Conservation (phyloP, 2,113 vertebrate genomes). For the Corythaixoides concolor region DNA sequence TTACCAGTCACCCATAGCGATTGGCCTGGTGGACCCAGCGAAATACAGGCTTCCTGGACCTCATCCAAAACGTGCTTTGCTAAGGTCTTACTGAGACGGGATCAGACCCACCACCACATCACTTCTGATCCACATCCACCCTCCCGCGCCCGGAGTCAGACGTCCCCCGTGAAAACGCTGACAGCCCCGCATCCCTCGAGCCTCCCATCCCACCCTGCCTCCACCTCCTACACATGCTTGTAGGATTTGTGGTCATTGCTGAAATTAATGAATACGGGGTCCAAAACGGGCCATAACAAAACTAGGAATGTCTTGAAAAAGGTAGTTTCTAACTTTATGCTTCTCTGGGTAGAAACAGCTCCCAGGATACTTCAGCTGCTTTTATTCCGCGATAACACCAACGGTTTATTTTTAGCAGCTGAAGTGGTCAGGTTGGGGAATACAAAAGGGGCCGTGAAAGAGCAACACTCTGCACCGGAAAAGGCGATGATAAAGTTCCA, state of each 20-base stretch:
- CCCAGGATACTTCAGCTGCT: background rate
- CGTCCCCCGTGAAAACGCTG: background rate
- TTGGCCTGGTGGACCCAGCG: background rate
- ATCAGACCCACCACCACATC: background rate
- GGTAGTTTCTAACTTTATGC: background rate
- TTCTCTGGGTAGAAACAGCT: background rate
- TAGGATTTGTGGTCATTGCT: background rate
- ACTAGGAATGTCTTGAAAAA: background rate
- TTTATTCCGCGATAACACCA: background rate
- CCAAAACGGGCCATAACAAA: background rate
- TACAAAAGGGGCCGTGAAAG: background rate
- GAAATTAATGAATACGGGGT: background rate
- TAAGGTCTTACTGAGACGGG: fast-evolving
- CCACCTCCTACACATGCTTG: fast-evolving
- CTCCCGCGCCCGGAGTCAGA: background rate
- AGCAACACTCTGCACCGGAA: background rate
- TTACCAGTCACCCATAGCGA: background rate
- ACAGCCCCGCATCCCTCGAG: background rate
- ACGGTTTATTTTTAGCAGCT: background rate
- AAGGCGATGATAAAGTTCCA: background rate
- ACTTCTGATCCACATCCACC: background rate
- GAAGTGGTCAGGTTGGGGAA: background rate
- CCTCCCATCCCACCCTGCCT: background rate
- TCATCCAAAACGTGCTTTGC: background rate
- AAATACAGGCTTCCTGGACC: background rate